Conservation (phyloP, 1,140 invertebrate genomes). For the Homalodisca vitripennis region DNA sequence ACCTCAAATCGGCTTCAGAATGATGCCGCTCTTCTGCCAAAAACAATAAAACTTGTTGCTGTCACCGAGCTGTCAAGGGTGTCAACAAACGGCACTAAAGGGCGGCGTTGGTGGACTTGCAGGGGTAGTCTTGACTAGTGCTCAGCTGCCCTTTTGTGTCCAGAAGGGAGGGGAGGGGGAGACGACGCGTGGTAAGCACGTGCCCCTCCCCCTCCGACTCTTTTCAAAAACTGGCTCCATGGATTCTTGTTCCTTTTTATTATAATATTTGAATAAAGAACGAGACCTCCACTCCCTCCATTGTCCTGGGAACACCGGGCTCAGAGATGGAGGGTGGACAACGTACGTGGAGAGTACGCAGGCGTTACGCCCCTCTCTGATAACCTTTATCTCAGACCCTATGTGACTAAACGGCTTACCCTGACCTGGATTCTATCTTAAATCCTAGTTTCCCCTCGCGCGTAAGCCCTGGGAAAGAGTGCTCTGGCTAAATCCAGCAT, state of each 20-base stretch:
- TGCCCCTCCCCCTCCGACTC: conserved; percentile 23
- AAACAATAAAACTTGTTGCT: not conserved
- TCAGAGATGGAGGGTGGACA: not conserved
- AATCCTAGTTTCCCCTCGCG: too few relatives aligned
- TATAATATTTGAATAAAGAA: conserved; percentile 37
- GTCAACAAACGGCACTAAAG: not conserved
- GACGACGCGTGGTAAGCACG: conserved; percentile 27
- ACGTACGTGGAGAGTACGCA: not conserved
- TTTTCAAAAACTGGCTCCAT: conserved; percentile 35
- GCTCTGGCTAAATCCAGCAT: too few relatives aligned
- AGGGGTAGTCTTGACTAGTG: not conserved
- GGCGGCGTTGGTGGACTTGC: not conserved
- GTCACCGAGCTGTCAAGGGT: not conserved
- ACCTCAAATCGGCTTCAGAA: too few relatives aligned
- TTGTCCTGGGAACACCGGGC: conserved; percentile 25
- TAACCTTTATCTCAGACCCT: conserved; percentile 24
- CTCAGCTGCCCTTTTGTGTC: not conserved
- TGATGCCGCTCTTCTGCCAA: not conserved
- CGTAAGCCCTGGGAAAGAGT: too few relatives aligned
- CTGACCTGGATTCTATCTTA: conserved; percentile 21
- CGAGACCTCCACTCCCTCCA: conserved; percentile 29
- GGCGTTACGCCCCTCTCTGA: not conserved
- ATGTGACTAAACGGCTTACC: conserved; percentile 21
- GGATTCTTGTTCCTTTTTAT: conserved; percentile 35
- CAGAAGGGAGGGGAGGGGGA: not conserved